Base-by-base conservation (phyloP, 2,113 vertebrate genomes). In the Penelope pileata region DNA sequence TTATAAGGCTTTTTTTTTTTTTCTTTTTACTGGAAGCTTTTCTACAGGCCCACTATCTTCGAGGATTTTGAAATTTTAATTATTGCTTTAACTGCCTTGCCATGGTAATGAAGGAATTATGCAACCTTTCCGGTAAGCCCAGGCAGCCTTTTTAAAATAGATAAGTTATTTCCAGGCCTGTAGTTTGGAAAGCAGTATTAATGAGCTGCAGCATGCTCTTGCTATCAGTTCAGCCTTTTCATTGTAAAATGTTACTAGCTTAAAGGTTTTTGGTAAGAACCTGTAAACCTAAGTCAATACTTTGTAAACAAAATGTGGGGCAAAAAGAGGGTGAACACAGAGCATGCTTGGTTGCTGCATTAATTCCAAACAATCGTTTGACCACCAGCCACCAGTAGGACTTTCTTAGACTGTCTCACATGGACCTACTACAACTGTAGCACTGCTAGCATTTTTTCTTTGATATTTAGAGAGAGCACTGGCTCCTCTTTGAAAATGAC, bases 81-180 rank as follows among this genome's bases (percentile, higher is more conserved):
- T 89, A 76, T 73, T 79, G 45, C 63, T 89, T 75, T 73, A 87
- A 68, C 43, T 60, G 74, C 9, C 30, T 93, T 48, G 15, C 16
- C 2, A 4, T 58, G 56, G 74, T 91, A 94, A 84, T 91, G 89
- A 91, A 86, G 69, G 77, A 81, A 92, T 95, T 95, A 94, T 30
- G 88, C 77, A 95, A 92, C 38, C 29, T 38, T 54, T 72, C 36
- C 12, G 2, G 43, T 54, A 59, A 81, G 43, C 43, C 19, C 76
- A 81, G 45, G 56, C 77, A 92, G n/a, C 24, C 53, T 76, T 92
- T 95, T 86, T 45, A 86, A 96, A 95, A 94, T 64, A 79, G 60
- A n/a, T n/a, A 15, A 14, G 32, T 84, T 87, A 73, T 80, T 95
- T 94, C 81, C 92, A 84, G 69, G 64, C 47, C 34, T 1, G 0